phyloP scores from a whole-genome alignment of 1,140 invertebrate species.

The Drepana arcuata region DNA sequence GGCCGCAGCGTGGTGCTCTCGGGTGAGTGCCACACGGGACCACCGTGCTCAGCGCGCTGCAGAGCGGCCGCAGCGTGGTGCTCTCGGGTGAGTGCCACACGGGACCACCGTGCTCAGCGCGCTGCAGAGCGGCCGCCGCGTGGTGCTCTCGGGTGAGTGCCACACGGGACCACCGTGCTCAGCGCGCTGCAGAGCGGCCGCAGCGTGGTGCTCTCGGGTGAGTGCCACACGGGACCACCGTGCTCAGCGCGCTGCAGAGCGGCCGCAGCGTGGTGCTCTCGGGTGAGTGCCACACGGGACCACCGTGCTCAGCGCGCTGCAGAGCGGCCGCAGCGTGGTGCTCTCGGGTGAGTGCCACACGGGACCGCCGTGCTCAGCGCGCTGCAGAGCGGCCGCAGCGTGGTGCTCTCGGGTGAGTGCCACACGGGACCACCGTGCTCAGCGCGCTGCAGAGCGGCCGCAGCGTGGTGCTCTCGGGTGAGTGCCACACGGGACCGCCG shows the following conservation, averaged over 20 bases:
- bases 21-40: conserved; percentile 21
- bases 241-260: conserved; percentile 83
- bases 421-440: conserved; percentile 82
- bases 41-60: too few relatives aligned
- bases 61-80: not conserved
- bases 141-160: not conserved
- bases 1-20: conserved; percentile 48
- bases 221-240: conserved; percentile 81
- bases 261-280: conserved; percentile 77
- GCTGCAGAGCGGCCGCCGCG: not conserved
- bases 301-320: conserved; percentile 72
- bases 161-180: too few relatives aligned
- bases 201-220: not conserved
- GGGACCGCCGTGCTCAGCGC: conserved; percentile 83
- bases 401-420: conserved; percentile 32
- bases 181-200: conserved; percentile 76
- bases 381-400: conserved; percentile 46
- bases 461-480: conserved; percentile 58
- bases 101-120: too few relatives aligned
- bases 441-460: conserved; percentile 43
- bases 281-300: conserved; percentile 77
- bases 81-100: not conserved
- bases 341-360: conserved; percentile 45
- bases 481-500: conserved; percentile 82
- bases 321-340: conserved; percentile 39